Evolutionary conservation across 2,113 vertebrate genomes (phyloP).

Genomic region (Apistogramma diplotaenia): DNA sequence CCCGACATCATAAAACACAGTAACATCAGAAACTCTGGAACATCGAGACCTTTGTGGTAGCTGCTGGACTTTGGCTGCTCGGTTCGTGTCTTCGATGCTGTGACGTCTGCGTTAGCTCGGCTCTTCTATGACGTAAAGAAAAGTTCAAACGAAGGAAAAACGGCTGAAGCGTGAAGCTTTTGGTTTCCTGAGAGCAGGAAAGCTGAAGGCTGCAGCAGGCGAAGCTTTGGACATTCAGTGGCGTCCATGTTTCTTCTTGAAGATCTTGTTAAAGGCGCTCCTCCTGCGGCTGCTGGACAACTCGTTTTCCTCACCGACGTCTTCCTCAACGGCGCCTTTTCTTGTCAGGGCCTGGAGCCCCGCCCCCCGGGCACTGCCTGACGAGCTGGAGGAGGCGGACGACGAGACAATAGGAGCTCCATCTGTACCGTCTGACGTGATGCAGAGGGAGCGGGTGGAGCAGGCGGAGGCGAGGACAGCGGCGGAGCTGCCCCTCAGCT

Average conservation of each 20-base stretch:
- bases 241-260: slow-evolving; percentile 85
- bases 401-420: slow-evolving; percentile 3
- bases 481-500: slow-evolving; percentile 74
- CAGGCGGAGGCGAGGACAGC: slow-evolving; percentile 60
- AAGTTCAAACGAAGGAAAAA: neutral
- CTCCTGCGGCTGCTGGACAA: slow-evolving; percentile 82
- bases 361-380: slow-evolving; percentile 70
- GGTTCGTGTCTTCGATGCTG: neutral
- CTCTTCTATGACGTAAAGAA: neutral
- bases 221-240: slow-evolving; percentile 6
- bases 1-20: neutral
- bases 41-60: neutral
- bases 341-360: slow-evolving; percentile 76
- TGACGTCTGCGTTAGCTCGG: neutral
- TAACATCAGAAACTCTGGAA: neutral
- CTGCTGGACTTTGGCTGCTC: neutral
- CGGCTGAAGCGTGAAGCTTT: neutral
- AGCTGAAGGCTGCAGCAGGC: neutral
- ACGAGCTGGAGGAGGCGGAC: neutral
- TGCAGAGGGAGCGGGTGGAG: slow-evolving; percentile 85
- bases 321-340: slow-evolving; percentile 82
- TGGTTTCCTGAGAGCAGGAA: neutral
- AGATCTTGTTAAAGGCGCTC: slow-evolving; percentile 88
- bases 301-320: slow-evolving; percentile 84
- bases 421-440: slow-evolving; percentile 76